Conservation (phyloP, 2,113 vertebrate species). For the Pipra filicauda region DNA sequence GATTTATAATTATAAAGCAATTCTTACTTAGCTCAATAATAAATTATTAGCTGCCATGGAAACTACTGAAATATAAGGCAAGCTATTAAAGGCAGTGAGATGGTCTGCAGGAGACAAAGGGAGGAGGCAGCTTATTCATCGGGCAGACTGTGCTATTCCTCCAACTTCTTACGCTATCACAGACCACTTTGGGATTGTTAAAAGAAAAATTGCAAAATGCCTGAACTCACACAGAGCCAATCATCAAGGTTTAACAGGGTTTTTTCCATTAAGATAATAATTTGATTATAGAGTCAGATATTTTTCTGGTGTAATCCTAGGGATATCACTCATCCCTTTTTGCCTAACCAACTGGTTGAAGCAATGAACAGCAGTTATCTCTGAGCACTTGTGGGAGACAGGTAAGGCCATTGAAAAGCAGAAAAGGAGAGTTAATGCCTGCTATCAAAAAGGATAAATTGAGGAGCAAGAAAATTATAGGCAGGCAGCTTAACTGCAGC, state of each 20-base stretch:
- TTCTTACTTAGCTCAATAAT: conserved; percentile 57
- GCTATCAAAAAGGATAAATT: background rate
- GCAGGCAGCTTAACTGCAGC: background rate
- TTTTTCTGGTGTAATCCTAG: background rate
- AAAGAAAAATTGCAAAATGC: conserved; percentile 6
- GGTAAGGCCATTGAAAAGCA: background rate
- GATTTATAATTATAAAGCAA: conserved; percentile 62
- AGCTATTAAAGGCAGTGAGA: background rate
- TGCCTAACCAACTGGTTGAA: background rate
- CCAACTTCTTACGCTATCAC: background rate
- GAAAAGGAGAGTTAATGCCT: background rate
- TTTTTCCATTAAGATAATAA: background rate
- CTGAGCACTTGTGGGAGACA: background rate
- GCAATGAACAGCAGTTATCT: background rate
- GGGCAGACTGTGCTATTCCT: background rate
- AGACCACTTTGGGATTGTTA: background rate
- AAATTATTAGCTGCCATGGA: conserved; percentile 63
- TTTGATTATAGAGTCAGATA: background rate
- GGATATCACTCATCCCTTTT: background rate
- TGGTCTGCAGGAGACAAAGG: conserved; percentile 33
- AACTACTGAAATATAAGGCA: conserved; percentile 37
- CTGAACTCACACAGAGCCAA: background rate
- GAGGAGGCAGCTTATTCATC: background rate
- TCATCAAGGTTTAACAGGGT: background rate
- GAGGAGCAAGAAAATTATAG: conserved; percentile 27